phyloP scores from a whole-genome alignment of 2,113 vertebrate species.

The Oxyura jamaicensis region DNA sequence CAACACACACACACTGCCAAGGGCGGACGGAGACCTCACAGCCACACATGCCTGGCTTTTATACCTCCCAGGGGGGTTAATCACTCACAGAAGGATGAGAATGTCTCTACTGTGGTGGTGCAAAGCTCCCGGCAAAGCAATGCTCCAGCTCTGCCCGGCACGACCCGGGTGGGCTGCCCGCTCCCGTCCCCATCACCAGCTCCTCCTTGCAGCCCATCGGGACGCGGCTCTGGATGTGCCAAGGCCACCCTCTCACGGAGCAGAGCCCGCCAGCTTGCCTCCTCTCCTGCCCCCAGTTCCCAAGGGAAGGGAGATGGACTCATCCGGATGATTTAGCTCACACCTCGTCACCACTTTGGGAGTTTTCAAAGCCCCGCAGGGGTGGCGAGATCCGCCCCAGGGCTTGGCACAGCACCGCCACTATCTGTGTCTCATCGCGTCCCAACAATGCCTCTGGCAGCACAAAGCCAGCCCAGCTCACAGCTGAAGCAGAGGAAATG shows the following conservation, averaged over 20 bases:
- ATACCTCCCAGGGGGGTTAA: fast-evolving
- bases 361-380: slow-evolving; percentile 2
- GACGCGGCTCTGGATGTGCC: fast-evolving
- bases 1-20: background rate
- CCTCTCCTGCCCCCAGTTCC: background rate
- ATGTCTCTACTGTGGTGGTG: fast-evolving
- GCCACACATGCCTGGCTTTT: fast-evolving
- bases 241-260: background rate
- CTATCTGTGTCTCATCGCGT: background rate
- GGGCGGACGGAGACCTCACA: background rate
- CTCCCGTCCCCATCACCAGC: background rate
- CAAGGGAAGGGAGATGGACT: background rate
- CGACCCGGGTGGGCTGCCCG: background rate
- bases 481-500: background rate
- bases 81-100: background rate
- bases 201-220: fast-evolving
- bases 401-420: background rate
- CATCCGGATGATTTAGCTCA: background rate
- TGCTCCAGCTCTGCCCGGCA: background rate
- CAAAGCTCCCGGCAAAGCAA: background rate
- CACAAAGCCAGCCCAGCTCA: background rate
- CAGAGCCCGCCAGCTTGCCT: background rate
- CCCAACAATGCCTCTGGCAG: background rate
- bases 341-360: background rate
- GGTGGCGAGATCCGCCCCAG: background rate